phyloP scores from a whole-genome alignment of 2,888 invertebrate species.

The Agriopis marginaria region DNA sequence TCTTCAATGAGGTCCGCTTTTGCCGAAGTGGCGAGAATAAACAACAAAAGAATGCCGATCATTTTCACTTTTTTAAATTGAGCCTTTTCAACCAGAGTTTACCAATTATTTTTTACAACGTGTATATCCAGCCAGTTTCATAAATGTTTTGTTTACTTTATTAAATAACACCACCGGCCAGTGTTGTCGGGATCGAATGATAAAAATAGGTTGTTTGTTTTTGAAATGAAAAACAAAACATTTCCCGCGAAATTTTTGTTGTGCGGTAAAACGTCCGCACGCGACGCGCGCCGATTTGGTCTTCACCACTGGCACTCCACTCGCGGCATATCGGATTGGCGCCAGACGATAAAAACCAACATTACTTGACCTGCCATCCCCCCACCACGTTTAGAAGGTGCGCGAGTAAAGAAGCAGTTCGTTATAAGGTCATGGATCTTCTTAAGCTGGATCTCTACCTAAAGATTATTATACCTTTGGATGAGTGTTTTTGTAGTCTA shows the following conservation, averaged over 20 bases:
- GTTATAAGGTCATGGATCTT: conserved; percentile 50
- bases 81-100: conserved; percentile 1
- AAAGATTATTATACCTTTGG: conserved; percentile 35
- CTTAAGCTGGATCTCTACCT: conserved; percentile 41
- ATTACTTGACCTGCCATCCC: conserved; percentile 52
- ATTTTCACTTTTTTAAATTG: conserved; percentile 47
- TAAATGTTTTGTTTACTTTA: neutral
- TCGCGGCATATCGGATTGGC: conserved; percentile 58
- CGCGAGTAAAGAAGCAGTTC: conserved; percentile 20
- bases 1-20: conserved; percentile 70
- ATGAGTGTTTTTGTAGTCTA: conserved; percentile 34
- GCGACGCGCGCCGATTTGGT: conserved; percentile 60
- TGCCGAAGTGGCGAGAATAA: conserved; percentile 56
- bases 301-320: conserved; percentile 49
- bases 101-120: neutral
- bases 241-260: conserved; percentile 36
- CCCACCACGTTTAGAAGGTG: conserved; percentile 4
- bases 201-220: conserved; percentile 10
- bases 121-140: neutral
- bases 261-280: conserved; percentile 62
- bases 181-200: neutral
- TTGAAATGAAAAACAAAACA: conserved; percentile 11
- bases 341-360: conserved; percentile 54
- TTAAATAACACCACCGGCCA: conserved; percentile 3
- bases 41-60: conserved; percentile 52